Conservation (phyloP, 2,888 invertebrate species). For the Rhingia rostrata region DNA sequence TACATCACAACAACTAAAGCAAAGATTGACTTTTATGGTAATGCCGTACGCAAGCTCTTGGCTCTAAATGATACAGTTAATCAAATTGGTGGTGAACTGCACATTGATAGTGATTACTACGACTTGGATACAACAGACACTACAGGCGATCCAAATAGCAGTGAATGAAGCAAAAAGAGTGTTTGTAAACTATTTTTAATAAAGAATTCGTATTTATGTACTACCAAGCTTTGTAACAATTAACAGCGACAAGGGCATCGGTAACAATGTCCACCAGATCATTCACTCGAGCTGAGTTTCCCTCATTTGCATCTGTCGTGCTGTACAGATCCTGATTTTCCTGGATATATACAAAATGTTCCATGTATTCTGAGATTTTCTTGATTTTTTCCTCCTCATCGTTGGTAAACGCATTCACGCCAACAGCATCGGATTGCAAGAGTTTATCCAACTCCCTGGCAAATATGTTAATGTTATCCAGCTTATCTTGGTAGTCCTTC, state of each 20-base stretch:
- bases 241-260: constrained; percentile 78
- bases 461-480: constrained; percentile 77
- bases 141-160: constrained; percentile 21
- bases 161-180: constrained; percentile 18
- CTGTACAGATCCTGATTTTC: constrained; percentile 73
- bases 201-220: constrained; percentile 32
- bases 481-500: constrained; percentile 75
- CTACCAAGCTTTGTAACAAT: constrained; percentile 74
- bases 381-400: constrained; percentile 76
- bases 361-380: constrained; percentile 77
- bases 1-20: constrained; percentile 38
- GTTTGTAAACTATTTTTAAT: constrained; percentile 5
- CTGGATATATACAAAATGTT: constrained; percentile 78
- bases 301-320: neutral
- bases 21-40: constrained; percentile 77
- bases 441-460: constrained; percentile 79
- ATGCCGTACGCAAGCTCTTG: constrained; percentile 79
- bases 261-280: constrained; percentile 78
- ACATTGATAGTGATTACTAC: constrained; percentile 40
- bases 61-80: constrained; percentile 78
- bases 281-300: constrained; percentile 75
- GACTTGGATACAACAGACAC: constrained; percentile 43
- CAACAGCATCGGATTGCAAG: constrained; percentile 73
- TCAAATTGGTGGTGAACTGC: constrained; percentile 64
- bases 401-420: constrained; percentile 76